Conservation (phyloP, 2,888 invertebrate species). For the Agriopis leucophaearia region DNA sequence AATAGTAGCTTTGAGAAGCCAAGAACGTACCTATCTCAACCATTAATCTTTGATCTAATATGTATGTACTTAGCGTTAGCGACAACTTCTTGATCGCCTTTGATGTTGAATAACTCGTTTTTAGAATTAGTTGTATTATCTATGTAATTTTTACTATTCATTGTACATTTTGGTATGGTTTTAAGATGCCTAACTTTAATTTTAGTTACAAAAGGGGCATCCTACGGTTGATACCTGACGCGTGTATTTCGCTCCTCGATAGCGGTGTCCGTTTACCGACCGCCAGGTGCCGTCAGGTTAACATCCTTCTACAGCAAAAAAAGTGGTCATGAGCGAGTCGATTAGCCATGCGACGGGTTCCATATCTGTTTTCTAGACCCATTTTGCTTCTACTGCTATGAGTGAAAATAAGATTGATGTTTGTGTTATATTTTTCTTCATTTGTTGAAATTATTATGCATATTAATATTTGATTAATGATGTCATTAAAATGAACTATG, state of each 20-base stretch:
- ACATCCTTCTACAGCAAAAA: slow-evolving; percentile 38
- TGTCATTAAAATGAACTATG: slow-evolving; percentile 8
- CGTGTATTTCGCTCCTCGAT: slow-evolving; percentile 16
- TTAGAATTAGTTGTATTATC: no score
- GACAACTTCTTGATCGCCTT: no score
- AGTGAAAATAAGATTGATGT: background rate
- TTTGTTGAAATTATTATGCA: background rate
- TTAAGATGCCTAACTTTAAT: background rate
- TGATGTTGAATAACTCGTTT: no score
- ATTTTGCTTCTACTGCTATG: slow-evolving; percentile 8
- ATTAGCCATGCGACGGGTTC: slow-evolving; percentile 24
- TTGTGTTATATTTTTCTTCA: background rate
- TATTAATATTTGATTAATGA: slow-evolving; percentile 1
- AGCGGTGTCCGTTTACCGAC: slow-evolving; percentile 35
- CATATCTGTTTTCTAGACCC: slow-evolving; percentile 18
- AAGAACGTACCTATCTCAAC: background rate
- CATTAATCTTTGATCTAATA: no score
- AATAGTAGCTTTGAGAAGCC: slow-evolving; percentile 4
- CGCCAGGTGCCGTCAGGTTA: slow-evolving; percentile 40
- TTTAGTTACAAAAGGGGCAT: background rate
- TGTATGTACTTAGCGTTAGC: no score
- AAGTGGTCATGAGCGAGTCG: slow-evolving; percentile 29
- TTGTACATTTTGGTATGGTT: background rate
- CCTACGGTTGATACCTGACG: slow-evolving; percentile 18
- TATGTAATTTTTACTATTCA: background rate